These are phyloP conservation scores for Spermophilus dauricus DNA, from an alignment of 2,113 vertebrate genomes.

Conservation along the genomic window DNA sequence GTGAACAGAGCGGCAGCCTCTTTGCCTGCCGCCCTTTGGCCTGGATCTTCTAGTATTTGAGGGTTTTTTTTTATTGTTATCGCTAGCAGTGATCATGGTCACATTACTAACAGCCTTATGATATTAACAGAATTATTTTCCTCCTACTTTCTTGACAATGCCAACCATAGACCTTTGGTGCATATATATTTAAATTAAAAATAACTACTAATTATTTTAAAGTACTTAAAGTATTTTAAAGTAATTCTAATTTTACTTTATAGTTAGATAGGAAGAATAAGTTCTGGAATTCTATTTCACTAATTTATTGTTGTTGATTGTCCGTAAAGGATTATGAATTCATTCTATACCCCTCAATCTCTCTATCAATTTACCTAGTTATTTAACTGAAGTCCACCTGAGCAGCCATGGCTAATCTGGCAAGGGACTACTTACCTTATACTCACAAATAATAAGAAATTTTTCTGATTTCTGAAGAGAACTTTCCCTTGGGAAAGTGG, in stretches of 20 bases:
- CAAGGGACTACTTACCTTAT: not conserved
- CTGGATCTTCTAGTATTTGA: not conserved
- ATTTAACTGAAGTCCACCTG: not conserved
- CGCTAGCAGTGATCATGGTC: not conserved
- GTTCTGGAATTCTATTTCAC: too few species aligned
- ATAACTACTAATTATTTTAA: not conserved
- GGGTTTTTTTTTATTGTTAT: not conserved
- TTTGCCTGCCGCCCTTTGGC: not conserved
- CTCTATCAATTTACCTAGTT: not conserved
- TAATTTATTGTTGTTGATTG: not conserved
- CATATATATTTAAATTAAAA: conserved; percentile 38
- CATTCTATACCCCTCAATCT: not conserved
- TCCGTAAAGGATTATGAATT: not conserved
- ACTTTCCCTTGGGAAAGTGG: not conserved
- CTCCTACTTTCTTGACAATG: not conserved
- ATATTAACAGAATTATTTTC: not conserved
- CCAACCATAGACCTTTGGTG: not conserved
- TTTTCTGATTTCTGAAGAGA: not conserved
- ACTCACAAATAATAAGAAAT: not conserved
- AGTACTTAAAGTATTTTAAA: not conserved
- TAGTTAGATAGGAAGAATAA: too few species aligned
- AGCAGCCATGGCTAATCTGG: not conserved
- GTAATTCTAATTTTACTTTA: conserved; percentile 9
- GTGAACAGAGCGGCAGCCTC: not conserved
- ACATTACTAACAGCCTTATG: not conserved